Evolutionary conservation across 1,140 invertebrate species (phyloP).

Genomic region (Capitella teleta): DNA sequence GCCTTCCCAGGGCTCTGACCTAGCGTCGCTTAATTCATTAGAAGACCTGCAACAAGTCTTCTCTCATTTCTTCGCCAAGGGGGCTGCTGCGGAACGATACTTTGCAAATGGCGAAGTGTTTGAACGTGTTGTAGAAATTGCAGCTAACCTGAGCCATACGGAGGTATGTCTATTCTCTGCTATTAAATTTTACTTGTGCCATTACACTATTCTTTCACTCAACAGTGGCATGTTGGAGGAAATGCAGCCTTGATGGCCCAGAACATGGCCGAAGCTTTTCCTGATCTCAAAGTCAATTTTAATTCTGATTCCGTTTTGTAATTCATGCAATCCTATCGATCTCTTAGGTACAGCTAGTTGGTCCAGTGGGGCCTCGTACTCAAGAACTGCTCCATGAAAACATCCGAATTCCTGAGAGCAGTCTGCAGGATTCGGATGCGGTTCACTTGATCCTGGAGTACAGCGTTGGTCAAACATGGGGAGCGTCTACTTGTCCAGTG

Average conservation of each 20-base stretch:
- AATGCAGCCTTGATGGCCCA: constrained; percentile 46
- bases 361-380: constrained; percentile 43
- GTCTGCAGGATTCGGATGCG: constrained; percentile 37
- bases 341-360: constrained; percentile 39
- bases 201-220: not conserved
- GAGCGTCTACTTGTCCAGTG: constrained; percentile 29
- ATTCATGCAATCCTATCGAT: not conserved
- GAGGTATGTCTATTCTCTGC: constrained; percentile 14
- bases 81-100: constrained; percentile 42
- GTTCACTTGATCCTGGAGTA: constrained; percentile 45
- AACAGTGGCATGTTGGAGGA: constrained; percentile 43
- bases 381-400: constrained; percentile 32
- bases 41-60: constrained; percentile 40
- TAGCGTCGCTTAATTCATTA: constrained; percentile 27
- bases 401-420: constrained; percentile 28
- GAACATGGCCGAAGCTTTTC: constrained; percentile 39
- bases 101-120: constrained; percentile 24
- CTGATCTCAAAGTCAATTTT: constrained; percentile 31
- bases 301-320: not conserved
- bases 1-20: constrained; percentile 26
- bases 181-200: not conserved
- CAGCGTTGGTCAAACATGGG: constrained; percentile 39
- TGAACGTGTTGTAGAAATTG: constrained; percentile 31
- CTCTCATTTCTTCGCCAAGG: constrained; percentile 40
- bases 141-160: constrained; percentile 24